Conservation (phyloP, 2,797 vertebrate genomes). For the Dallia pectoralis region DNA sequence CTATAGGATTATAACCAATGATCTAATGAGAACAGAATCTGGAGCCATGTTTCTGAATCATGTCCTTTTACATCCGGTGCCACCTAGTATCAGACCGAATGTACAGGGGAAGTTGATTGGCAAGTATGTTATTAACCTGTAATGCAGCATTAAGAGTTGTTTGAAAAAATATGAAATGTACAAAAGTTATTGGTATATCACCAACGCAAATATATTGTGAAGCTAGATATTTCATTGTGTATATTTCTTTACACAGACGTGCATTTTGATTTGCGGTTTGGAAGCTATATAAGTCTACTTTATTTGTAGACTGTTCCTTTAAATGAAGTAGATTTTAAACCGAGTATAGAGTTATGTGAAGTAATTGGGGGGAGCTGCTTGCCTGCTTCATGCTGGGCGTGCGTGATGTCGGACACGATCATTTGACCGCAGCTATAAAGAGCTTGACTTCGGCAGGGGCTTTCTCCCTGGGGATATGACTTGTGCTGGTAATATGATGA, state of each 20-base stretch:
- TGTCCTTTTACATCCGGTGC: background rate
- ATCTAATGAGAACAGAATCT: no score
- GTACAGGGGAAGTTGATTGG: background rate
- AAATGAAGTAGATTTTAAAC: background rate
- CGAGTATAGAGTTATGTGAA: background rate
- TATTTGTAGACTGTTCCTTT: background rate
- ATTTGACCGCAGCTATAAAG: background rate
- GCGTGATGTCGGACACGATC: background rate
- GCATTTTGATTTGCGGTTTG: background rate
- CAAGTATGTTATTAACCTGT: background rate
- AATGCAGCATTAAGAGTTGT: background rate
- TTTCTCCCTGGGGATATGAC: background rate
- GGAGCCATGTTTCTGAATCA: background rate
- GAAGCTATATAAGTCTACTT: background rate
- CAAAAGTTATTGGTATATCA: background rate
- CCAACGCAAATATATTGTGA: no score
- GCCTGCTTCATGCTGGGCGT: background rate
- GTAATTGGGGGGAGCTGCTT: background rate
- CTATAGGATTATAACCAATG: no score
- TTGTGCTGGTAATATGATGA: background rate
- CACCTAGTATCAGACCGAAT: no score
- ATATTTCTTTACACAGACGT: background rate
- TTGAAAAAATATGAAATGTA: background rate
- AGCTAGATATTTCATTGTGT: background rate
- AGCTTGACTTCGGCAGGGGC: slow-evolving; percentile 1